These are phyloP conservation scores for Pogonocherus hispidulus DNA, from an alignment of 2,888 invertebrate species.

Conservation along the genomic window DNA sequence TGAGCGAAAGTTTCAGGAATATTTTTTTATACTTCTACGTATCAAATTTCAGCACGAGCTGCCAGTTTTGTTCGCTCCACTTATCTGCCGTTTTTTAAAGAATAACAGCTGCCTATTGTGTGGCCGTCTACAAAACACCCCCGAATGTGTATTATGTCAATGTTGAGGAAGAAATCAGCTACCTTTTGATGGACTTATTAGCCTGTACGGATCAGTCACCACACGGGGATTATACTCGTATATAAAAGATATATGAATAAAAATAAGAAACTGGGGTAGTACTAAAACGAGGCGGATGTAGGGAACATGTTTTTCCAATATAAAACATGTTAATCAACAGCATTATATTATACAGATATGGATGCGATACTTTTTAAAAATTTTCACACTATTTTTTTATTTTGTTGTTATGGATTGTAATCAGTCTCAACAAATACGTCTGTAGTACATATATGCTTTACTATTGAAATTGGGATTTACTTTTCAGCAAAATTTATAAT, in stretches of 20 bases:
- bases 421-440: too few relatives aligned
- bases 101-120: constrained; percentile 46
- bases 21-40: constrained; percentile 18
- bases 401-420: too few relatives aligned
- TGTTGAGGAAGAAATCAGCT: constrained; percentile 41
- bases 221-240: constrained; percentile 16
- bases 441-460: too few relatives aligned
- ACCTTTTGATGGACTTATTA: constrained; percentile 53
- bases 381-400: too few relatives aligned
- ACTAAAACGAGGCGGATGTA: too few relatives aligned
- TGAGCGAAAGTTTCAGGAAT: too few relatives aligned
- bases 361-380: too few relatives aligned
- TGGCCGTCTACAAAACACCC: constrained; percentile 40
- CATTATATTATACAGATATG: too few relatives aligned
- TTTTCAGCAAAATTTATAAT: too few relatives aligned
- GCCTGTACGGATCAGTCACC: constrained; percentile 41
- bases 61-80: background rate
- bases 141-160: constrained; percentile 35
- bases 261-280: constrained; percentile 13
- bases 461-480: too few relatives aligned
- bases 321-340: too few relatives aligned
- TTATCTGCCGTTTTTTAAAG: constrained; percentile 23
- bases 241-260: constrained; percentile 19
- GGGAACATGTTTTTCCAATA: too few relatives aligned
- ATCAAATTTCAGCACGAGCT: constrained; percentile 35